A percentile compares a stretch with the other conserved stretches of the same genome.
phyloP scores from a whole-genome alignment of 2,113 vertebrate species.

The Nerophis ophidion region DNA sequence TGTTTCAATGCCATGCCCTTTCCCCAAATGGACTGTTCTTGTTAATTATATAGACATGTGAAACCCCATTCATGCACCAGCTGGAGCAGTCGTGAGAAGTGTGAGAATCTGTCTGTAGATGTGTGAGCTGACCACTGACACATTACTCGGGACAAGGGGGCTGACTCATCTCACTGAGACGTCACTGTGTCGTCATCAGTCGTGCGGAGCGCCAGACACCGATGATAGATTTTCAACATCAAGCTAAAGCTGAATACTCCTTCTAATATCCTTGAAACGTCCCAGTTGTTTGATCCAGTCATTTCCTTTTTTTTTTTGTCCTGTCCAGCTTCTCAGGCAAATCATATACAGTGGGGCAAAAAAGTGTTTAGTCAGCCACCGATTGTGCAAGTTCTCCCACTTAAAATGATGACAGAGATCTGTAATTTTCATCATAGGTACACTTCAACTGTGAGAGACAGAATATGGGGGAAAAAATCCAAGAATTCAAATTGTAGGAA shows the following conservation, averaged over 20 bases:
- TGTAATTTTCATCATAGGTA: too few relatives aligned
- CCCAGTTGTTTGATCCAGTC: slow-evolving; percentile 22
- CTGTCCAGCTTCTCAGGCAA: too few relatives aligned
- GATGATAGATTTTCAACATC: slow-evolving; percentile 15
- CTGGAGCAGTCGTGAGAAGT: neutral
- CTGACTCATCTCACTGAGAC: slow-evolving; percentile 62
- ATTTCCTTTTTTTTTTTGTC: too few relatives aligned
- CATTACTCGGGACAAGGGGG: slow-evolving; percentile 32
- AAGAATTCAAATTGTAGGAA: too few relatives aligned
- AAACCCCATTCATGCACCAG: neutral
- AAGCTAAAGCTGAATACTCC: slow-evolving; percentile 36
- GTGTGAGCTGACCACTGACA: slow-evolving; percentile 17
- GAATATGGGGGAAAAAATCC: too few relatives aligned
- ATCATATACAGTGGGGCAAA: too few relatives aligned
- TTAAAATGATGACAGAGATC: too few relatives aligned
- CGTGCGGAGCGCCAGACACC: slow-evolving; percentile 33
- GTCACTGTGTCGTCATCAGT: slow-evolving; percentile 62
- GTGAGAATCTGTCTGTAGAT: slow-evolving; percentile 10
- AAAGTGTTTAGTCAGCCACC: too few relatives aligned
- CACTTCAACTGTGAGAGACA: too few relatives aligned
- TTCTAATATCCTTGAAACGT: slow-evolving; percentile 16
- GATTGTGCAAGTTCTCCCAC: too few relatives aligned
- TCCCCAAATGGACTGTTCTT: neutral
- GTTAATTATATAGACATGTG: neutral
- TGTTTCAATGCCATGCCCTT: slow-evolving; percentile 10